These are phyloP conservation scores for Trichoplusia ni DNA, from an alignment of 1,140 invertebrate species.

Conservation along the genomic window DNA sequence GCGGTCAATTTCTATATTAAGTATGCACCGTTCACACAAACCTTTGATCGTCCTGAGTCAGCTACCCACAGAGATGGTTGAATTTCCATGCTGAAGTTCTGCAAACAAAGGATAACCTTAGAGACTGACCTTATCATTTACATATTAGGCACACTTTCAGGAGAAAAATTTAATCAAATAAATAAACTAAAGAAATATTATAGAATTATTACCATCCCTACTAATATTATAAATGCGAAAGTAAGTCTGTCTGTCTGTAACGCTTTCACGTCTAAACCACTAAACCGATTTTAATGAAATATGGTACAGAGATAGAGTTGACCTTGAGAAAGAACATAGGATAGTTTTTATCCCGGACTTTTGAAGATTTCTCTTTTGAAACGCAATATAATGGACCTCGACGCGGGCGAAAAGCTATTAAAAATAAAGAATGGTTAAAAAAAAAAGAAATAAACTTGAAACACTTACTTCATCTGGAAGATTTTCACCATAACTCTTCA, in stretches of 20 bases:
- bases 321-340: no score
- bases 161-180: no score
- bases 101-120: constrained; percentile 25
- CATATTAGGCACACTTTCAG: neutral
- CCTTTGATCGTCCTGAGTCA: constrained; percentile 53
- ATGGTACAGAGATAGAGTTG: no score
- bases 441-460: neutral
- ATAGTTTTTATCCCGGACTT: no score
- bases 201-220: no score
- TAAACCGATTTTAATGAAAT: no score
- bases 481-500: constrained; percentile 40
- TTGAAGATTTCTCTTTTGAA: no score
- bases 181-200: no score
- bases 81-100: constrained; percentile 42
- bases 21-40: no score
- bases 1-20: neutral
- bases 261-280: no score
- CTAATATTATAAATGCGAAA: no score
- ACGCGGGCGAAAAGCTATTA: neutral
- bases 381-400: neutral
- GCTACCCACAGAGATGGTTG: constrained; percentile 40
- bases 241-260: no score
- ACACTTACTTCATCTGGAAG: constrained; percentile 40
- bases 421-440: neutral
- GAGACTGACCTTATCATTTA: neutral